Base-by-base conservation (phyloP, 1,140 invertebrate species). In the Bursaphelenchus mucronatus region DNA sequence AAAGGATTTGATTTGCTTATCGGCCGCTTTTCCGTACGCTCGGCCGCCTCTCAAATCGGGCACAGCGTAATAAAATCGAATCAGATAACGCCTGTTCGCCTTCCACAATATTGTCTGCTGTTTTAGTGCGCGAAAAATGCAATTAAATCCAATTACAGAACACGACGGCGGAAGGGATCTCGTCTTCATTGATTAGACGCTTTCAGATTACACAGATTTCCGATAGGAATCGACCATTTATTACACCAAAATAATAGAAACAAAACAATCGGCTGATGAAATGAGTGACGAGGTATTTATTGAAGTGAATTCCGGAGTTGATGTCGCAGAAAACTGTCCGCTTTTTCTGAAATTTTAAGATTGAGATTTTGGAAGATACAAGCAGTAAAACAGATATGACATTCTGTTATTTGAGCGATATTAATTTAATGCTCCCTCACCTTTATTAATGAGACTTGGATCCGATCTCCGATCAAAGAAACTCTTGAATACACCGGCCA, bases 311-410 rank as follows among this genome's bases (percentile, higher is more conserved):
- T 39, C 21, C 40, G 19, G 15, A 59, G 30, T 59, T 59, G 57
- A 41, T 44, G 57, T 4, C 57, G 19, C 13, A 59, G 57, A 39
- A 19, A 59, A 39, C 40, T 44, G 30, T 59, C 57, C 13, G 57
- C 57, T 50, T 44, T n/a, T 30, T 59, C 57, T 59, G 57, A 13
- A 59, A 43, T 17, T n/a, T n/a, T 46, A 30, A 21, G 13, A 45
- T 44, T 44, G 19, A 21, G 13, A 54, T 17, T 54, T 17, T 10
- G 49, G 8, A 44, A 59, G 40, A 30, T 30, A 30, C 30, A 5
- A 30, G 1, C 30, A 30, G 30, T 30, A 30, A 30, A 30, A 30
- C 30, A 30, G 5, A 5, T 5, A 30, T 30, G 5, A 30, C 30
- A 30, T 59, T 59, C 30, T 17, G 45, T 39, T 39, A 39, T n/a